Evolutionary conservation across 2,797 vertebrate genomes (phyloP), one percentile per base, ranked within the genome.

Genomic region (Acrocephalus scirpaceus): DNA sequence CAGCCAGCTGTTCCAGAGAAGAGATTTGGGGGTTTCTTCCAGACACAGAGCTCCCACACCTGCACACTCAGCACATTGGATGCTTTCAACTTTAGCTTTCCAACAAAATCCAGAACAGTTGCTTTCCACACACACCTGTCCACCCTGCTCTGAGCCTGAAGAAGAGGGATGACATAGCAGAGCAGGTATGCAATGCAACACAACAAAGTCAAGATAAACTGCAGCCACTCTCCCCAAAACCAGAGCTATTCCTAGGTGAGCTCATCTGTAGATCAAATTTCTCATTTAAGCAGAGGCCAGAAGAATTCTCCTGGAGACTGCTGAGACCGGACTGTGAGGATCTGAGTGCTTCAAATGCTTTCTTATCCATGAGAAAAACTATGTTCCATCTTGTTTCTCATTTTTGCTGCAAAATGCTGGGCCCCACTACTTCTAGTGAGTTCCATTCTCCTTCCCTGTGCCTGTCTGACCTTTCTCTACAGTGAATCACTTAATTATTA

Each of bases 401-500:
- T 44, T 91, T 67, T 44, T 88, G 34, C 73, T 50, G 38, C 44
- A 60, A 84, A 86, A 81, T 79, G 34, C 38, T 84, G 85, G 76
- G 73, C 90, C 73, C 73, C 76, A 51, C 26, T 45, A 60, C 83
- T 53, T 78, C 64, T 88, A 88, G 72, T 70, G 73, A 86, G 89
- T 70, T 81, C 91, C 82, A 78, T 53, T 78, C 36, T 85, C 69
- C 64, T 56, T 93, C 73, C 58, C 36, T 3, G 3, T 32, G 78
- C 58, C 84, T 85, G 54, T 5, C 84, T 91, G 93, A 94, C 92
- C 95, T 83, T 92, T 86, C 82, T 90, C 66, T 83, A 25, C 48
- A 64, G 53, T 84, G 76, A 96, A 93, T 91, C 91, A 90, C 81
- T 93, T 61, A 72, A 86, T 81, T 91, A 91, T 18, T 91, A 91